Percentiles rank a stretch among this genome's conserved stretches.
phyloP scores from a whole-genome alignment of 2,113 vertebrate species.

The Hemicordylus capensis region DNA sequence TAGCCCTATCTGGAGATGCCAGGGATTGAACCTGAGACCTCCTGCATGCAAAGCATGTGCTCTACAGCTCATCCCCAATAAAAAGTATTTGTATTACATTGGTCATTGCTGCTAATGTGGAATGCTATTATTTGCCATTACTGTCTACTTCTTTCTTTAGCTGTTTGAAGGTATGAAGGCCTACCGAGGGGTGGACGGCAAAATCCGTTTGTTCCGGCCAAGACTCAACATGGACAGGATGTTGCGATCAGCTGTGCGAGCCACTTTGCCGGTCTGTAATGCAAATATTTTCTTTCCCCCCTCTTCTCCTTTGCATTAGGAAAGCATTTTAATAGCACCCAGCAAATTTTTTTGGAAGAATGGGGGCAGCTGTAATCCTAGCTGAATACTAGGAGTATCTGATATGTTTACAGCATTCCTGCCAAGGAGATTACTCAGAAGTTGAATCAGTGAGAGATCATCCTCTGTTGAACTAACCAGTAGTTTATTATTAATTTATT shows the following conservation, averaged over 20 bases:
- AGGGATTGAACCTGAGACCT: too few relatives aligned
- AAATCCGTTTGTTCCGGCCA: constrained; percentile 88
- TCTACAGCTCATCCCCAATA: too few relatives aligned
- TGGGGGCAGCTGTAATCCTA: neutral
- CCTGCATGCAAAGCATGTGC: too few relatives aligned
- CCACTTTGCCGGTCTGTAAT: constrained; percentile 85
- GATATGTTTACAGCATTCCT: neutral
- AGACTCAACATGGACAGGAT: constrained; percentile 89
- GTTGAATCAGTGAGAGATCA: neutral
- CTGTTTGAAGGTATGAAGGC: constrained; percentile 93
- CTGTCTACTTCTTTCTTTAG: constrained; percentile 63
- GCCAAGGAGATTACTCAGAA: neutral
- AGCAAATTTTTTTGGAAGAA: neutral
- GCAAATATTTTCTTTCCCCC: neutral
- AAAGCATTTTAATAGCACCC: accelerated
- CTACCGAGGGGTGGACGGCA: constrained; percentile 84
- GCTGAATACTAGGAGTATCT: neutral
- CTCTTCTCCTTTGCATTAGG: neutral
- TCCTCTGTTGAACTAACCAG: neutral
- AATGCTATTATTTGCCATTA: neutral
- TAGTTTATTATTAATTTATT: too few relatives aligned
- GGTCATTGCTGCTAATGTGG: accelerated
- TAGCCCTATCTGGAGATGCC: too few relatives aligned
- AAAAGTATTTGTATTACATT: too few relatives aligned
- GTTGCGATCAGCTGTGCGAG: constrained; percentile 79